phyloP scores from a whole-genome alignment of 2,797 vertebrate species.

The Xiphophorus birchmanni region DNA sequence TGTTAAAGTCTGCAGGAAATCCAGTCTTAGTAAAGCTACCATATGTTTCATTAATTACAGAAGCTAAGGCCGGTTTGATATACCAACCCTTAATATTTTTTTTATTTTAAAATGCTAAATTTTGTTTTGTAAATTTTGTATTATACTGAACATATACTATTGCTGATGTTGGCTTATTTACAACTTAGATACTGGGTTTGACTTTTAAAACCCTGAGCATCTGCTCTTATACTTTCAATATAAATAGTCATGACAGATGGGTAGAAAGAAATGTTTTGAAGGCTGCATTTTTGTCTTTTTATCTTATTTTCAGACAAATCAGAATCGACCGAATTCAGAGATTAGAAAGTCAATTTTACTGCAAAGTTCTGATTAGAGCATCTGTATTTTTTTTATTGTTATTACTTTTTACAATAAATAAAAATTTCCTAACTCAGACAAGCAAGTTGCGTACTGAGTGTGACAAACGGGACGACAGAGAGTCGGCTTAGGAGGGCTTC shows the following conservation, averaged over 20 bases:
- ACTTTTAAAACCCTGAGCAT: not conserved
- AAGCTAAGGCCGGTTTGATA: not conserved
- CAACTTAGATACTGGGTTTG: not conserved
- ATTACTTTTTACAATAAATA: not conserved
- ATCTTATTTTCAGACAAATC: not conserved
- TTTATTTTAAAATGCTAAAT: not conserved
- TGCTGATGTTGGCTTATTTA: not conserved
- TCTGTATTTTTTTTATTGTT: not conserved
- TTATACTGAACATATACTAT: not conserved
- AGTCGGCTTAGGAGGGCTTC: slow-evolving; percentile 51
- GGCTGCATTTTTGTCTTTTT: not conserved
- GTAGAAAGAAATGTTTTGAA: not conserved
- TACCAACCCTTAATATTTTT: not conserved
- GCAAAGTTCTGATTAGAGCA: not conserved
- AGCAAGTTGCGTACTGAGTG: slow-evolving; percentile 17
- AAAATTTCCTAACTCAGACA: slow-evolving; percentile 5
- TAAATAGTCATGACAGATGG: not conserved
- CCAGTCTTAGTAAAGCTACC: not conserved
- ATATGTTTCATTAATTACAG: not conserved
- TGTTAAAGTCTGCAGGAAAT: not conserved
- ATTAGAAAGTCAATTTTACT: not conserved
- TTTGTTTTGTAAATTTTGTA: not conserved
- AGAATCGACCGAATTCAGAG: not conserved
- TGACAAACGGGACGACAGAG: slow-evolving; percentile 44
- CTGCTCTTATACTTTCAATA: not conserved